These are phyloP conservation scores for Bombus pyrosoma DNA, from an alignment of 1,140 invertebrate genomes.

Conservation along the genomic window DNA sequence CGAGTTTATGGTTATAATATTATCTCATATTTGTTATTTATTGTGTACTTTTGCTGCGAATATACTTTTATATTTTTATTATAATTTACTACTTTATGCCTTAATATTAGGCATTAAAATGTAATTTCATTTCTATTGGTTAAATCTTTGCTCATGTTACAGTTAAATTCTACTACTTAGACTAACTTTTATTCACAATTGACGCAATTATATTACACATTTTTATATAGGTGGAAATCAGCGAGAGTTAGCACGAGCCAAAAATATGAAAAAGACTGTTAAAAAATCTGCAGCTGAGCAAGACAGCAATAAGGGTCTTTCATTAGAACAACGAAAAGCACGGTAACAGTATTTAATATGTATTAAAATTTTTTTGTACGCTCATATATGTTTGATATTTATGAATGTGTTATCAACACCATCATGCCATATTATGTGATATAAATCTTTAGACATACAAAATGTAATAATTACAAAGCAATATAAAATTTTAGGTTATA, in stretches of 20 bases:
- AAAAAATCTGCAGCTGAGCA: conserved; percentile 83
- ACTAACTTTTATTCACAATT: not conserved
- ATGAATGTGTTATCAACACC: not conserved
- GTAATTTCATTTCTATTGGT: too few relatives aligned
- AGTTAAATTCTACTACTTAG: not conserved
- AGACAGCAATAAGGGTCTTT: conserved; percentile 84
- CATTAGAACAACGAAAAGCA: conserved; percentile 85
- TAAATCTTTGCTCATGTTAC: too few relatives aligned
- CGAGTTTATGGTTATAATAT: not conserved
- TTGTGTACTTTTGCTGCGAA: not conserved
- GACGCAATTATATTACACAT: not conserved
- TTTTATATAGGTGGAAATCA: conserved; percentile 84
- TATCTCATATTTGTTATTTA: not conserved
- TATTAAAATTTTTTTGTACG: not conserved
- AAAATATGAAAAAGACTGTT: conserved; percentile 85
- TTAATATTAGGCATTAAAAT: too few relatives aligned
- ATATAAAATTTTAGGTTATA: not conserved
- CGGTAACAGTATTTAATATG: conserved; percentile 74
- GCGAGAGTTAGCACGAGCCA: conserved; percentile 86
- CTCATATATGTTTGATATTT: not conserved
- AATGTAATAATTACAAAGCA: not conserved
- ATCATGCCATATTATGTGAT: too few relatives aligned
- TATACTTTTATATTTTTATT: not conserved
- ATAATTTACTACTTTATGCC: not conserved
- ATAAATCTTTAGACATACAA: not conserved